phyloP scores from a whole-genome alignment of 2,888 invertebrate species.

The Drosophila conformis region DNA sequence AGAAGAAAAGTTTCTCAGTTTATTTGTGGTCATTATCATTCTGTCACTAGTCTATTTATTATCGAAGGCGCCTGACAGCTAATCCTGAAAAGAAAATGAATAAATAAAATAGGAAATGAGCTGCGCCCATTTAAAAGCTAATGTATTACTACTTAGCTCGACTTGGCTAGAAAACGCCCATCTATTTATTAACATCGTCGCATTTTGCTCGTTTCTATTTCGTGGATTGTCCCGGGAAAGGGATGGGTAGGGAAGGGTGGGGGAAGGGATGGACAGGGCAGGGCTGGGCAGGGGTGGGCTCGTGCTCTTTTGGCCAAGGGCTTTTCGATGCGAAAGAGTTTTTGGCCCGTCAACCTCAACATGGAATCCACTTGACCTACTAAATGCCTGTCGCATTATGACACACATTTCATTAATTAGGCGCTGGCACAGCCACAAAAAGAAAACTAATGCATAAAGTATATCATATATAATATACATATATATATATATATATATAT shows the following conservation, averaged over 20 bases:
- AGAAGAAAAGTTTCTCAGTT: not conserved
- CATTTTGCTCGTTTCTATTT: constrained; percentile 28
- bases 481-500: not conserved
- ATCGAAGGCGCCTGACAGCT: constrained; percentile 29
- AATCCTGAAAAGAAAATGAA: constrained; percentile 10
- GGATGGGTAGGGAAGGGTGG: not conserved
- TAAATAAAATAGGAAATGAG: constrained; percentile 5
- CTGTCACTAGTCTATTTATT: constrained; percentile 18
- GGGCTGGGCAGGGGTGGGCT: constrained; percentile 1
- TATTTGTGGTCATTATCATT: not conserved
- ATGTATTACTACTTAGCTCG: constrained; percentile 28
- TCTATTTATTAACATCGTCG: constrained; percentile 65
- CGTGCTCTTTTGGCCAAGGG: constrained; percentile 55
- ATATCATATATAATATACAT: not conserved
- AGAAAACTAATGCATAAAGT: not conserved
- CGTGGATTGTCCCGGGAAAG: not conserved
- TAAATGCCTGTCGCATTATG: constrained; percentile 79
- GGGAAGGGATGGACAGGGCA: constrained; percentile 4
- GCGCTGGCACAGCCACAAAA: constrained; percentile 40
- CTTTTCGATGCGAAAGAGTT: constrained; percentile 54
- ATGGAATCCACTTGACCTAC: constrained; percentile 75
- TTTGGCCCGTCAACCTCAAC: constrained; percentile 69
- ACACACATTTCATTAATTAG: constrained; percentile 80
- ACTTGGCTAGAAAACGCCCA: constrained; percentile 63
- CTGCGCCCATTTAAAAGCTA: constrained; percentile 49